Percentiles rank a stretch among this genome's conserved stretches.
phyloP scores from a whole-genome alignment of 2,888 invertebrate genomes.

The Microctonus aethiopoides region DNA sequence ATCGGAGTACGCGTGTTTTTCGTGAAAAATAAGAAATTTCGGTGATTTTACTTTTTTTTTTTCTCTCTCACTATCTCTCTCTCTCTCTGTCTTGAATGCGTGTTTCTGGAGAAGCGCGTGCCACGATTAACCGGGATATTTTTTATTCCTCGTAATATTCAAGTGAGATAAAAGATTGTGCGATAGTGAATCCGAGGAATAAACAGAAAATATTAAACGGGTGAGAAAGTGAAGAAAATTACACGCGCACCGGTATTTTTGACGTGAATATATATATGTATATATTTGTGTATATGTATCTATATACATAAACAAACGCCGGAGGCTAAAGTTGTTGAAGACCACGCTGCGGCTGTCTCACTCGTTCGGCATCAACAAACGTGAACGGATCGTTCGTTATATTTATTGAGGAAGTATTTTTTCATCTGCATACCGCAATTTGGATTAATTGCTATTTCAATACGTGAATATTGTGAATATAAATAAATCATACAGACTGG shows the following conservation, averaged over 20 bases:
- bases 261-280: conserved; percentile 1
- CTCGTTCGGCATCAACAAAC: background rate
- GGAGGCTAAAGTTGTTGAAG: background rate
- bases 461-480: background rate
- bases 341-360: background rate
- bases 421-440: background rate
- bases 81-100: background rate
- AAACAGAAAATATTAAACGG: background rate
- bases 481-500: background rate
- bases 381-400: background rate
- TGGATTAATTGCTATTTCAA: conserved; percentile 2
- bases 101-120: background rate
- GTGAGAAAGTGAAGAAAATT: background rate
- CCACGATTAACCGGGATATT: background rate
- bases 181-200: background rate
- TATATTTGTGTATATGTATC: too few species aligned
- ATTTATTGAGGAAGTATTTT: background rate
- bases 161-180: background rate
- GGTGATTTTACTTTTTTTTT: conserved; percentile 2
- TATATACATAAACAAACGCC: too few species aligned
- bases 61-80: background rate
- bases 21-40: background rate
- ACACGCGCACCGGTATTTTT: background rate
- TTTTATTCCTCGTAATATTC: background rate
- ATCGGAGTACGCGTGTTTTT: background rate